Evolutionary conservation across 2,113 vertebrate species (phyloP), one percentile per base, ranked within the genome.

Genomic region (Dromiciops gliroides): DNA sequence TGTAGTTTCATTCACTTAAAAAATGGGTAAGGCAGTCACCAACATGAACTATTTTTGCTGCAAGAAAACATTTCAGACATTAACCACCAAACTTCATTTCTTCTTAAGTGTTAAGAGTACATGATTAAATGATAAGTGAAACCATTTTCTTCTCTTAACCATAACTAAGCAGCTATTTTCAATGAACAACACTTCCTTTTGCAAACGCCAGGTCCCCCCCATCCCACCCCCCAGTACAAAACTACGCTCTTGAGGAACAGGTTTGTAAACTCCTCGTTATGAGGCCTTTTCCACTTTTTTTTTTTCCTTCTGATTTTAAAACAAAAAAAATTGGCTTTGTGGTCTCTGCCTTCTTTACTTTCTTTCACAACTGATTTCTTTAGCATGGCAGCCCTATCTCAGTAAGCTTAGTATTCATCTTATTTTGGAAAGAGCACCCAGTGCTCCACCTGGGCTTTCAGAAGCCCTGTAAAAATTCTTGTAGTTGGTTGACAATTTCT

Each of bases 401-500:
- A 25, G 51, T 97, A 97, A 92, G 91, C 50, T 91, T 92, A 44
- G 94, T 96, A 56, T 89, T 96, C 3, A 0, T 0, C 95, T 28
- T 91, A 91, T 93, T 91, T 95, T 53, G 49, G 22, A 94, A 98
- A 94, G 22, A 28, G 14, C 88, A 90, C 50, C 37, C n/a, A 44
- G 60, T 0, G 94, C 47, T 44, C 67, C 96, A 96, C 95, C 0
- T 16, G 50, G 24, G 95, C 97, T 92, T 98, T 96, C 98, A 99
- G 97, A 99, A 99, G 94, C 99, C 99, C 94, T 99, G 99, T 96
- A 99, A 98, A 97, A 99, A 99, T 97, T 99, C 99, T 96, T 99
- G 99, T 48, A 99, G 99, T 96, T 99, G 99, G 93, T 99, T 98
- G 97, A 99, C 99, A 9, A 99, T 99, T 98, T 99, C 99, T 0